These are phyloP conservation scores for Campopleginae sp. DNA, from an alignment of 2,888 invertebrate species.

Conservation along the genomic window DNA sequence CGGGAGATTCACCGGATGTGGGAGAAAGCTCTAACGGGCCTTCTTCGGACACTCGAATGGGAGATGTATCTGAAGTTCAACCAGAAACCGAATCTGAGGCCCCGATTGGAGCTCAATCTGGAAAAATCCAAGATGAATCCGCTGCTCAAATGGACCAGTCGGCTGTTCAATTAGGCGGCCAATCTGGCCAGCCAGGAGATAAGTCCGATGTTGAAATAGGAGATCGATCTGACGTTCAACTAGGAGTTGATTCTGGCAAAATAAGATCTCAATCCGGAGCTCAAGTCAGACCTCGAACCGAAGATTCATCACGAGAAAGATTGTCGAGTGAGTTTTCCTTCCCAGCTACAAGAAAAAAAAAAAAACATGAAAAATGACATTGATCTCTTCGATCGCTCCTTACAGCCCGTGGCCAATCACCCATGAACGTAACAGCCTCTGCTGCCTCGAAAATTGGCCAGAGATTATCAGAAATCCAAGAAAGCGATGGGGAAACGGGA, in stretches of 20 bases:
- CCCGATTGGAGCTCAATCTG: neutral
- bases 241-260: neutral
- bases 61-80: neutral
- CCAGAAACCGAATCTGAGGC: neutral
- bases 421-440: neutral
- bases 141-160: neutral
- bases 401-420: neutral
- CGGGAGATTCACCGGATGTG: conserved; percentile 8
- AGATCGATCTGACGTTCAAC: neutral
- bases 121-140: neutral
- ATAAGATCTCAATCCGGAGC: neutral
- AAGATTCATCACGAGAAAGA: neutral
- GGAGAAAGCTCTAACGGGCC: neutral
- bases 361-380: neutral
- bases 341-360: neutral
- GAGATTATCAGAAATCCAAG: conserved; percentile 6
- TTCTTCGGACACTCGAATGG: neutral
- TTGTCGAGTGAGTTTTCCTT: neutral
- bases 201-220: neutral
- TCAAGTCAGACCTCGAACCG: neutral
- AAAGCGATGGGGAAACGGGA: neutral
- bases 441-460: neutral
- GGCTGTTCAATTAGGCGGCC: neutral
- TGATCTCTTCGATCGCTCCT: neutral
- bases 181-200: neutral